Conservation (phyloP, 30 jellyfish, hydroid and myxozoan species). For the Pseudorhiza aurosa region DNA sequence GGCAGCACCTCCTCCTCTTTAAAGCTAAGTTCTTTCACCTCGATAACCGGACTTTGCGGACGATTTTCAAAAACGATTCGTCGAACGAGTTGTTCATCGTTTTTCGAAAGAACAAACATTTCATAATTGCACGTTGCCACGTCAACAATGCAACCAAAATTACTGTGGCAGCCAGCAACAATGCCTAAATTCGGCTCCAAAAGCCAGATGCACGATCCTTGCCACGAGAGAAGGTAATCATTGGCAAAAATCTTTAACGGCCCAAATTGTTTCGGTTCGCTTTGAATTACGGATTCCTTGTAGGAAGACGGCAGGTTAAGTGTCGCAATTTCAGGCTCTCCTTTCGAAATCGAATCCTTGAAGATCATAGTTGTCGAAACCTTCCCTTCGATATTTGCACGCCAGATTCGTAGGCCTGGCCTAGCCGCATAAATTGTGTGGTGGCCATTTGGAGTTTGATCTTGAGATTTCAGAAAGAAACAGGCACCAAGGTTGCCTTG, state of each 20-base stretch:
- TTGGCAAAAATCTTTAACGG: conserved; percentile 59
- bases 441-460: conserved; percentile 30
- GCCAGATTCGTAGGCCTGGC: conserved; percentile 99
- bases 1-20: conserved; percentile 15
- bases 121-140: conserved; percentile 71
- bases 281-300: conserved; percentile 8
- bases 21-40: conserved; percentile 72
- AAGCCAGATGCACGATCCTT: conserved; percentile 94
- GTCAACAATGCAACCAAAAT: conserved; percentile 91
- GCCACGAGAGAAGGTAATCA: conserved; percentile 85
- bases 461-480: conserved; percentile 73
- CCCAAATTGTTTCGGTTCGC: conserved; percentile 93
- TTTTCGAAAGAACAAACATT: conserved; percentile 84
- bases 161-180: conserved; percentile 93
- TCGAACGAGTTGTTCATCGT: conserved; percentile 83
- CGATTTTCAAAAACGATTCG: conserved; percentile 65
- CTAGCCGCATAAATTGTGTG: conserved; percentile 91
- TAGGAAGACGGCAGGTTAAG: conserved; percentile 72
- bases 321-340: conserved; percentile 90
- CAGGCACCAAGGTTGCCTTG: conserved; percentile 99
- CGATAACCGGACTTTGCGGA: conserved; percentile 84
- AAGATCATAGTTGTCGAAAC: conserved; percentile 94
- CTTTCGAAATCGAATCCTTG: conserved; percentile 85
- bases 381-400: conserved; percentile 93
- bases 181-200: conserved; percentile 90